These are phyloP conservation scores for Rhinichthys osculus DNA, from an alignment of 2,797 vertebrate genomes.

Conservation along the genomic window DNA sequence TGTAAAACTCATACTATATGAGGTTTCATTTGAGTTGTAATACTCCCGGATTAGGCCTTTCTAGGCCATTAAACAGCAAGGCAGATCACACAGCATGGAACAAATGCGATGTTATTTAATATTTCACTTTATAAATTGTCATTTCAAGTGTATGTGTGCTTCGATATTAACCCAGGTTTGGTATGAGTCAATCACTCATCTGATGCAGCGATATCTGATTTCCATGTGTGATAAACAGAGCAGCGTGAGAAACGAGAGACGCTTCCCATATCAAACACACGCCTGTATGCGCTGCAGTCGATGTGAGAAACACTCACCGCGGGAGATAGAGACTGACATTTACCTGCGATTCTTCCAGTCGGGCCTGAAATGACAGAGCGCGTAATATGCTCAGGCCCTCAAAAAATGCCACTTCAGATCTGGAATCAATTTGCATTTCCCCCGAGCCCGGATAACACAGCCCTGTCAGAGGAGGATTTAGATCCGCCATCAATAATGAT, in stretches of 20 bases:
- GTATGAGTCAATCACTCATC: conserved; percentile 32
- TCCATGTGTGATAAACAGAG: conserved; percentile 42
- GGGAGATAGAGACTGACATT: conserved; percentile 81
- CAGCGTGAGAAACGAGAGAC: conserved; percentile 8
- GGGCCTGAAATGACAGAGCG: conserved; percentile 79
- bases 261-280: conserved; percentile 72
- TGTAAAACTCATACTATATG: not conserved
- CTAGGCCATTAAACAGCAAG: not conserved
- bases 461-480: conserved; percentile 80
- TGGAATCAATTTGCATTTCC: conserved; percentile 88
- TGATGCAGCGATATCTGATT: conserved; percentile 31
- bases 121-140: not conserved
- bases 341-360: conserved; percentile 81
- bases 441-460: conserved; percentile 77
- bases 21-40: not conserved
- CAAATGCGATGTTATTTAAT: conserved; percentile 2
- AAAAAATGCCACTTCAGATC: conserved; percentile 85
- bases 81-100: not conserved
- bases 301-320: conserved; percentile 75
- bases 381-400: conserved; percentile 75
- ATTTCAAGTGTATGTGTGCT: not conserved
- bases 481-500: conserved; percentile 83
- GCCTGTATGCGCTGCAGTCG: conserved; percentile 70
- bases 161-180: conserved; percentile 21
- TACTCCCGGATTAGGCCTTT: not conserved